Percentiles rank a stretch among this genome's conserved stretches.
These are phyloP conservation scores for Drosophila macrospina DNA, from an alignment of 2,888 invertebrate genomes.

Conservation along the genomic window DNA sequence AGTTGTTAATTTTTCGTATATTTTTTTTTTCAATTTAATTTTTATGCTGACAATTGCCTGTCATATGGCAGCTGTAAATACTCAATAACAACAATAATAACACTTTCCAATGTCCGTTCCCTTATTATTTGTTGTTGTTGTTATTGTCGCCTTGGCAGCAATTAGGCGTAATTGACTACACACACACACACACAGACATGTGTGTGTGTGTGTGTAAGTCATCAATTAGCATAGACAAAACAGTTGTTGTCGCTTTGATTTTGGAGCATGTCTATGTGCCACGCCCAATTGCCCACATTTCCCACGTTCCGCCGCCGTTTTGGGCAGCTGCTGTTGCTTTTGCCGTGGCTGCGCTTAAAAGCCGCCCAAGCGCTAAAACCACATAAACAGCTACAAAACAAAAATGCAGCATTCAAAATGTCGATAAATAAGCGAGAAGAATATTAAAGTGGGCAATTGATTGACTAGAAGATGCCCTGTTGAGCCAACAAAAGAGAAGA, in stretches of 20 bases:
- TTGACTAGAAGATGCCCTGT: conserved; percentile 4
- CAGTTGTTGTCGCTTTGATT: conserved; percentile 32
- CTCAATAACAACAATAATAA: not conserved
- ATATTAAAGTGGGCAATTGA: not conserved
- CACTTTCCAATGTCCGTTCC: conserved; percentile 36
- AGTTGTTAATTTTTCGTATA: conserved; percentile 1
- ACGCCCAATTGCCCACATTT: conserved; percentile 26
- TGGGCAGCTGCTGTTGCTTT: conserved; percentile 32
- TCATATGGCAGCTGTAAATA: conserved; percentile 19
- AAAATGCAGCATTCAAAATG: conserved; percentile 54
- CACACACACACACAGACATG: conserved; percentile 21
- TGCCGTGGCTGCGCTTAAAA: conserved; percentile 50
- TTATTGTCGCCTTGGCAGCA: conserved; percentile 66
- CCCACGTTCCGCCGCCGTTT: conserved; percentile 43
- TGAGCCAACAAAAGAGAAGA: too few relatives aligned
- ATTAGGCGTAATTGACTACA: conserved; percentile 62
- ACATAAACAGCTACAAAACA: conserved; percentile 37
- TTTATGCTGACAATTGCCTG: conserved; percentile 30
- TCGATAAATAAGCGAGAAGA: conserved; percentile 46
- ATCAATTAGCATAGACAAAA: conserved; percentile 61
- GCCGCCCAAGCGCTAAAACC: conserved; percentile 63
- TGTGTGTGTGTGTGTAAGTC: conserved; percentile 15
- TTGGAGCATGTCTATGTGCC: conserved; percentile 20
- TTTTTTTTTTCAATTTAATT: not conserved
- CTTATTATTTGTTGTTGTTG: conserved; percentile 9